Conservation (phyloP, 1,140 invertebrate genomes). For the Chelonus insularis region DNA sequence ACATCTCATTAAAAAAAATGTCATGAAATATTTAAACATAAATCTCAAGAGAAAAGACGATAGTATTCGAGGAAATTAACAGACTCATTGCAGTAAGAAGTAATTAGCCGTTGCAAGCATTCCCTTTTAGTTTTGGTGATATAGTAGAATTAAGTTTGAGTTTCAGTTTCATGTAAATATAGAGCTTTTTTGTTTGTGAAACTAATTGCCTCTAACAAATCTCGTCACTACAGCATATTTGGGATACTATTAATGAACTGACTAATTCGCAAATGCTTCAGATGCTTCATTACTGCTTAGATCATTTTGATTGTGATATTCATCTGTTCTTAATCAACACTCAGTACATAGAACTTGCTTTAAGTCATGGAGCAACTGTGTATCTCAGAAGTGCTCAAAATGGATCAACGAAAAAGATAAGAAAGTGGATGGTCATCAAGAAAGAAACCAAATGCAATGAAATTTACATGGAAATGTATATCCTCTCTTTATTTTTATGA, state of each 20-base stretch:
- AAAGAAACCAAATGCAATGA: too few relatives aligned
- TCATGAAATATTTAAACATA: neutral
- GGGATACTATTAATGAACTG: neutral
- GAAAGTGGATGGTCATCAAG: too few relatives aligned
- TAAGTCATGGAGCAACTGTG: too few relatives aligned
- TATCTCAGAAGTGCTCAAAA: too few relatives aligned
- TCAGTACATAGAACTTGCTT: too few relatives aligned
- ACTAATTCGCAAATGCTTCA: neutral
- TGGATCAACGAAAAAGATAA: too few relatives aligned
- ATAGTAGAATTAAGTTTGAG: neutral
- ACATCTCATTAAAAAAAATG: neutral
- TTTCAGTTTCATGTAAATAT: neutral
- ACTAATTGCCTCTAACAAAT: neutral
- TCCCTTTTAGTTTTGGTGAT: neutral
- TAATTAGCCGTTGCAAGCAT: conserved; percentile 1
- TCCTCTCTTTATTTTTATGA: too few relatives aligned
- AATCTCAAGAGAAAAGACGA: neutral
- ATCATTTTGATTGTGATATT: too few relatives aligned
- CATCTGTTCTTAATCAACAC: too few relatives aligned
- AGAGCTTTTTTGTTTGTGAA: neutral
- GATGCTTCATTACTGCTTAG: too few relatives aligned
- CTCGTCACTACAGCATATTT: neutral
- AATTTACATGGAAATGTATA: too few relatives aligned
- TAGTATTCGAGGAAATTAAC: neutral
- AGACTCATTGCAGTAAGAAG: neutral